Evolutionary conservation across 2,888 invertebrate genomes (phyloP).

Genomic region (Stenichneumon culpator): DNA sequence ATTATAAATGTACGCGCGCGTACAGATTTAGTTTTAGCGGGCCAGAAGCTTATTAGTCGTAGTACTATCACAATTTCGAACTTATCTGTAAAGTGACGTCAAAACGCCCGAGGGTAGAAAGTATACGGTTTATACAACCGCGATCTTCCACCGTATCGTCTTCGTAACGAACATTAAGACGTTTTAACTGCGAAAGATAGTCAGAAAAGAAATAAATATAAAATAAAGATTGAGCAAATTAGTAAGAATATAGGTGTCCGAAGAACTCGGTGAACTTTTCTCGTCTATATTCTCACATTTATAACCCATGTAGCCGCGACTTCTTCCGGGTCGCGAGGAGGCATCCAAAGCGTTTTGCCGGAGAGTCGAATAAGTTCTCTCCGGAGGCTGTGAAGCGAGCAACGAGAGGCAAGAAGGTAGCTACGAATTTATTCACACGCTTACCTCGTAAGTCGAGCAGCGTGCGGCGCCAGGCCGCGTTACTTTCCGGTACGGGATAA

Average conservation of each 20-base stretch:
- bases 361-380: slow-evolving; percentile 37
- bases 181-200: slow-evolving; percentile 22
- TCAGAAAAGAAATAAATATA: slow-evolving; percentile 10
- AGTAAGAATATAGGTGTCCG: neutral
- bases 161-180: slow-evolving; percentile 30
- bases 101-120: slow-evolving; percentile 59
- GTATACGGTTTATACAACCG: slow-evolving; percentile 41
- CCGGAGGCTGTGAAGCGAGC: neutral
- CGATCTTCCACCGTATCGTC: slow-evolving; percentile 9
- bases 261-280: slow-evolving; percentile 12
- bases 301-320: slow-evolving; percentile 3
- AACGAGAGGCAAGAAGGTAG: slow-evolving; percentile 35
- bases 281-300: slow-evolving; percentile 43
- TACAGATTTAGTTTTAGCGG: neutral
- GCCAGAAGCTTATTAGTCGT: slow-evolving; percentile 27
- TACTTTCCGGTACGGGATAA: slow-evolving; percentile 60
- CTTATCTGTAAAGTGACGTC: slow-evolving; percentile 45
- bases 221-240: neutral
- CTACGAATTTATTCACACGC: slow-evolving; percentile 58
- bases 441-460: slow-evolving; percentile 56
- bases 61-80: slow-evolving; percentile 40
- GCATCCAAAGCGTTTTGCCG: slow-evolving; percentile 18
- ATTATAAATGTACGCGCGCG: slow-evolving; percentile 23
- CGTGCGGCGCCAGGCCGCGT: slow-evolving; percentile 46
- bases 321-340: slow-evolving; percentile 43